Conservation (phyloP, 2,888 invertebrate genomes). For the Poecilobothrus nobilitatus region DNA sequence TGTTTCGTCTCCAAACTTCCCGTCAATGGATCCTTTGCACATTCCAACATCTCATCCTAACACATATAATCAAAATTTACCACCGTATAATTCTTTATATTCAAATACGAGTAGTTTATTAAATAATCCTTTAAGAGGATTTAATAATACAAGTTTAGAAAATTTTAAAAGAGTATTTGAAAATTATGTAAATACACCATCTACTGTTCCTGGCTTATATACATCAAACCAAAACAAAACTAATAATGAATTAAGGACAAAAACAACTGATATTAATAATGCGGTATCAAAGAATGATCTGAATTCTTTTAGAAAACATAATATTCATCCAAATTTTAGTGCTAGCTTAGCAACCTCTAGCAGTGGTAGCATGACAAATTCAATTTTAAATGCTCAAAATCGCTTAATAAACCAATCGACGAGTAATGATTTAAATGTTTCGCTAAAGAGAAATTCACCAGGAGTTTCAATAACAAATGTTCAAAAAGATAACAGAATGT, state of each 20-base stretch:
- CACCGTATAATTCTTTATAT: background rate
- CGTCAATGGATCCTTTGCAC: background rate
- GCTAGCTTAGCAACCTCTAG: background rate
- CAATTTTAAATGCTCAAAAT: background rate
- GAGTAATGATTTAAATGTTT: background rate
- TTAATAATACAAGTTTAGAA: conserved; percentile 4
- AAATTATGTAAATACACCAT: background rate
- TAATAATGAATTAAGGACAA: background rate
- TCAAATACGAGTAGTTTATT: background rate
- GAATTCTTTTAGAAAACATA: background rate
- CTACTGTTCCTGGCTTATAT: background rate
- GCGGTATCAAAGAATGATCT: background rate
- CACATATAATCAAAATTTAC: background rate
- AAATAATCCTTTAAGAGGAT: background rate
- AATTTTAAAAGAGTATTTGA: conserved; percentile 2
- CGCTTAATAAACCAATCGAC: background rate
- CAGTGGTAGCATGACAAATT: background rate
- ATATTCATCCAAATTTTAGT: background rate
- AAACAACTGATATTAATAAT: background rate
- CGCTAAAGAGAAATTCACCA: background rate
- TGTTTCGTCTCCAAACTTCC: background rate
- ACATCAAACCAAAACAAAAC: background rate
- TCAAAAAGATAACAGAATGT: background rate
- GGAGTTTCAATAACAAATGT: background rate
- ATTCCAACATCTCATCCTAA: background rate